Evolutionary conservation across 2,888 invertebrate species (phyloP).

Genomic region (Acleris laterana): DNA sequence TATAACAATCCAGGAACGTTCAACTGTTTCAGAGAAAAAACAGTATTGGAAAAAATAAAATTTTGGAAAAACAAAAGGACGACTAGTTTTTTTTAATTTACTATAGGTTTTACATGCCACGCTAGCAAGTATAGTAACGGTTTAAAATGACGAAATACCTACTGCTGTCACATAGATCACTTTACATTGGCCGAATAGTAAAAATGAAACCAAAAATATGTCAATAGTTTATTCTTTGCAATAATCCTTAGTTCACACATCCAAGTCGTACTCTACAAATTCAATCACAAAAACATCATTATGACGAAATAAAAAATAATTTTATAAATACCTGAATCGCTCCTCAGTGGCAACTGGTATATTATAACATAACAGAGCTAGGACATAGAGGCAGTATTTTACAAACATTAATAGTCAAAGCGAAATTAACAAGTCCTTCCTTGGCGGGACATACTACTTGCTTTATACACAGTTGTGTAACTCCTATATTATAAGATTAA

Average conservation of each 20-base stretch:
- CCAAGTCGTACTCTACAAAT: slow-evolving; percentile 60
- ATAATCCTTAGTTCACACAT: slow-evolving; percentile 66
- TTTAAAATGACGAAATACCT: too few species aligned
- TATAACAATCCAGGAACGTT: too few species aligned
- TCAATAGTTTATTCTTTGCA: slow-evolving; percentile 58
- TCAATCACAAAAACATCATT: slow-evolving; percentile 62
- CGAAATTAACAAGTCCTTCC: slow-evolving; percentile 62
- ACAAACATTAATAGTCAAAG: slow-evolving; percentile 64
- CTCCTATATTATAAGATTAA: slow-evolving; percentile 53
- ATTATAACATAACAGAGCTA: slow-evolving; percentile 68
- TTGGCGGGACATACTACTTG: slow-evolving; percentile 65
- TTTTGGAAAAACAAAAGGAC: too few species aligned
- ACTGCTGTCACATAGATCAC: too few species aligned
- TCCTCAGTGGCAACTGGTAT: slow-evolving; percentile 77
- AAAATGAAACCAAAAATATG: slow-evolving; percentile 41
- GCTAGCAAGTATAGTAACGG: too few species aligned
- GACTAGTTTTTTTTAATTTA: too few species aligned
- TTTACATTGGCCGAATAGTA: neutral
- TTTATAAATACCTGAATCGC: slow-evolving; percentile 82
- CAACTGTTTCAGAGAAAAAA: too few species aligned
- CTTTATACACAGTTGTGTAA: slow-evolving; percentile 54
- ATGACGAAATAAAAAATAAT: slow-evolving; percentile 61
- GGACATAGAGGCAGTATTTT: slow-evolving; percentile 68
- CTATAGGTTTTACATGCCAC: too few species aligned
- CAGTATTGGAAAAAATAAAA: too few species aligned